These are phyloP conservation scores for Willisornis vidua DNA, from an alignment of 2,113 vertebrate genomes.

Conservation along the genomic window DNA sequence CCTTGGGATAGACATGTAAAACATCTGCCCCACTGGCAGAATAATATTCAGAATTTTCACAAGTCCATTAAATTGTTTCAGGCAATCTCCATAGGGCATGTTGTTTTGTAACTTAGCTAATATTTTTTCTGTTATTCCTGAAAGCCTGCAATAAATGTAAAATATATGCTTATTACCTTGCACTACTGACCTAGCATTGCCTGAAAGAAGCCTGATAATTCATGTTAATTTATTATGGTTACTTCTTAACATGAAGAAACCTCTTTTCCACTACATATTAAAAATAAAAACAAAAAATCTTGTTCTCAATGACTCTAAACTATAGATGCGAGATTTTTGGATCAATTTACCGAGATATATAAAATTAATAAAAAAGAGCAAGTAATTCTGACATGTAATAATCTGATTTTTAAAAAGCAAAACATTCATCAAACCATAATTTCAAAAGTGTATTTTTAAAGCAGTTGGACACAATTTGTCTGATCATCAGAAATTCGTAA, in stretches of 20 bases:
- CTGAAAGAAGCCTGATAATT: not conserved
- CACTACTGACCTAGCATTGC: not conserved
- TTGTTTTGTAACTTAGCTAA: not conserved
- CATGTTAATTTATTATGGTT: not conserved
- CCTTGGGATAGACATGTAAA: not conserved
- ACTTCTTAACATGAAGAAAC: not conserved
- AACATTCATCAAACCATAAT: not conserved
- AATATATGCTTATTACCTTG: not conserved
- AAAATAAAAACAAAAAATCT: not conserved
- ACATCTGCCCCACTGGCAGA: not conserved
- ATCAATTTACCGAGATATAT: not conserved
- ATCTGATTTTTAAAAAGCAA: not conserved
- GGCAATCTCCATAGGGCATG: not conserved
- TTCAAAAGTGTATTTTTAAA: not conserved
- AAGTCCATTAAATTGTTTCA: not conserved
- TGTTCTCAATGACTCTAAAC: not conserved
- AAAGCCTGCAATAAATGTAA: not conserved
- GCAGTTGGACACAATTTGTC: not conserved
- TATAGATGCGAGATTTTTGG: not conserved
- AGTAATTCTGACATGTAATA: not conserved
- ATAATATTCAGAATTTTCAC: not conserved
- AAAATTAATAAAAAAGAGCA: not conserved
- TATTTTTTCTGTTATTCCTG: not conserved
- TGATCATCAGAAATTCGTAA: not conserved
- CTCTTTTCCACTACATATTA: not conserved